Conservation (phyloP, 2,797 vertebrate species). For the Sebastes diploproa region DNA sequence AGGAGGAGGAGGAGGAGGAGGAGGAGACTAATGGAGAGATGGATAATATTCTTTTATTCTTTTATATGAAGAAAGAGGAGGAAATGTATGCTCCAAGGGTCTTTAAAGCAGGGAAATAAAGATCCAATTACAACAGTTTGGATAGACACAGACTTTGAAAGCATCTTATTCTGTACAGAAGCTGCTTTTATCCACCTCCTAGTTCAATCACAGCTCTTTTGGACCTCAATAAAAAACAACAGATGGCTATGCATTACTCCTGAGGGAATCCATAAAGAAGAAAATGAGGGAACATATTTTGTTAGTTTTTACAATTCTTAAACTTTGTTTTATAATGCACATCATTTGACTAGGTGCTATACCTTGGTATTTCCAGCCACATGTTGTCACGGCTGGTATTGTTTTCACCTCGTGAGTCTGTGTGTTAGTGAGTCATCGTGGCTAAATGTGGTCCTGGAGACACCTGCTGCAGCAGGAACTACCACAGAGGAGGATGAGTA, state of each 20-base stretch:
- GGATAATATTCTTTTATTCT: constrained; percentile 50
- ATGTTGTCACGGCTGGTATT: not conserved
- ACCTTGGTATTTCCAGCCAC: not conserved
- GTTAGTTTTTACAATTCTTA: not conserved
- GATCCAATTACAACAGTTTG: constrained; percentile 7
- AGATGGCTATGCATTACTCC: not conserved
- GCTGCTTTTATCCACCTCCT: not conserved
- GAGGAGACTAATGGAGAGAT: constrained; percentile 29
- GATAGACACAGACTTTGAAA: not conserved
- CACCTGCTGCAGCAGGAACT: too few species aligned
- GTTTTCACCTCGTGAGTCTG: not conserved
- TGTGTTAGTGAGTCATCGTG: not conserved
- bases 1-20: not conserved
- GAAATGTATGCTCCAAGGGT: constrained; percentile 15
- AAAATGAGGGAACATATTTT: not conserved
- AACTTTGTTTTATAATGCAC: not conserved
- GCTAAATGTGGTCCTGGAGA: too few species aligned
- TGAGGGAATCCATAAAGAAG: not conserved
- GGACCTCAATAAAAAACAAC: not conserved
- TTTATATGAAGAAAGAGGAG: constrained; percentile 8
- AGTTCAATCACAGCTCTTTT: not conserved
- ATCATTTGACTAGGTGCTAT: not conserved
- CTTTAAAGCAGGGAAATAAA: constrained; percentile 5
- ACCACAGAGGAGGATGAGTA: too few species aligned
- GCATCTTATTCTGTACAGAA: not conserved